Base-by-base conservation (phyloP, 2,113 vertebrate genomes). In the Phyllostomus discolor region DNA sequence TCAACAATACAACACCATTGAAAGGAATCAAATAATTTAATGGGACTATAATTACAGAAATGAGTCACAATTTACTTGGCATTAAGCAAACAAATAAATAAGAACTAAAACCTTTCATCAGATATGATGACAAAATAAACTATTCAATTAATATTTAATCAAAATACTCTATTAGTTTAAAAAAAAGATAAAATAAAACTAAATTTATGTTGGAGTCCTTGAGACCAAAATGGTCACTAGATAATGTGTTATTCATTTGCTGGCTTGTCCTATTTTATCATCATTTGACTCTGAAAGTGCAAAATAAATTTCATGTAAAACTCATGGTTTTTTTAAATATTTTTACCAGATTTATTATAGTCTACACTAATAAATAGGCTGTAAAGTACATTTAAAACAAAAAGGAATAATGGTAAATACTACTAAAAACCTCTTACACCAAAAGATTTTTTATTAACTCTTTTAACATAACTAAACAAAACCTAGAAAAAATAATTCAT, bases 281-380 rank as follows among this genome's bases (percentile, higher is more conserved):
- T 98, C 96, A 94, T 94, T 97, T 98, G 97, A 98, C 96, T 98
- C 73, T 90, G 95, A 98, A 97, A 91, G 54, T n/a, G 73, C 81
- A 98, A 98, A 99, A 98, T 97, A 62, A 96, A 84, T 50, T 81
- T 73, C 97, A 90, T 97, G 92, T 98, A 95, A 97, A 94, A 28
- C 17, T 96, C 73, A 95, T 72, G 70, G 54, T 96, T 98, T 43
- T 95, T 59, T 62, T 10, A 59, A 78, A 28, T 35, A 69, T 50
- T 97, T 97, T 75, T 95, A 87, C 85, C 54, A 92, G 59, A 5
- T 70, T 33, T 80, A 38, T 85, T 93, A 52, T 72, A 97, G 96
- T 81, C 88, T 98, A 1, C 28, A 22, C n/a, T 33, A 90, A 89
- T 97, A 93, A 35, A 33, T 33, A 43, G 4, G 10, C 16, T 57